These are phyloP conservation scores for Diadegma fenestrale DNA, from an alignment of 2,888 invertebrate species.

Conservation along the genomic window DNA sequence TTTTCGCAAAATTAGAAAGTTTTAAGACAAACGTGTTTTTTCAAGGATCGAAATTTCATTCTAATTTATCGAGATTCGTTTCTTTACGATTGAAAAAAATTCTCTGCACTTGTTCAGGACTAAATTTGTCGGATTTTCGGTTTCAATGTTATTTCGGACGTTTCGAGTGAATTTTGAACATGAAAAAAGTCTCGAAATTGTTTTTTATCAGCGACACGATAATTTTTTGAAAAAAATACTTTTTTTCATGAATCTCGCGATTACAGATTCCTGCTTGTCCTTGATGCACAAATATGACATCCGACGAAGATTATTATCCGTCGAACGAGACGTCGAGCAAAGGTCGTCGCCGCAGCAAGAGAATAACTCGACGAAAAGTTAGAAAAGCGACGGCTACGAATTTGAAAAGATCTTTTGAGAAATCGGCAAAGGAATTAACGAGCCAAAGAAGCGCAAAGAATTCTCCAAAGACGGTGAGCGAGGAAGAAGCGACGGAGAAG, in stretches of 20 bases:
- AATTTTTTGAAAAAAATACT: neutral
- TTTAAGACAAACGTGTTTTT: neutral
- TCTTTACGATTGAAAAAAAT: neutral
- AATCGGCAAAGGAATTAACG: neutral
- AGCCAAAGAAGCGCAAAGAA: neutral
- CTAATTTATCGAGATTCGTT: neutral
- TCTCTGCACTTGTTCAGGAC: neutral
- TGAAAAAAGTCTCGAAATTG: neutral
- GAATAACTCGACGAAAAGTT: neutral
- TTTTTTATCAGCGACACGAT: neutral
- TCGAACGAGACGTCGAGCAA: neutral
- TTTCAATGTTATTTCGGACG: neutral
- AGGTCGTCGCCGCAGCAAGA: constrained; percentile 28
- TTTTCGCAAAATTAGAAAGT: neutral
- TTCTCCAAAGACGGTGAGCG: neutral
- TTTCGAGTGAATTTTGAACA: neutral
- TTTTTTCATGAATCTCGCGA: neutral
- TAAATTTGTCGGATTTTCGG: neutral
- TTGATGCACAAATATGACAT: constrained; percentile 28
- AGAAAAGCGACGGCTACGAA: neutral
- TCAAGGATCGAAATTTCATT: neutral
- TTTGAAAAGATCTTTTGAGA: neutral
- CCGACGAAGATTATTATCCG: constrained; percentile 21
- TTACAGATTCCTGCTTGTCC: neutral
- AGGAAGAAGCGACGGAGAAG: neutral